These are phyloP conservation scores for Tympanoctomys barrerae DNA, from an alignment of 2,797 vertebrate species.

Conservation along the genomic window DNA sequence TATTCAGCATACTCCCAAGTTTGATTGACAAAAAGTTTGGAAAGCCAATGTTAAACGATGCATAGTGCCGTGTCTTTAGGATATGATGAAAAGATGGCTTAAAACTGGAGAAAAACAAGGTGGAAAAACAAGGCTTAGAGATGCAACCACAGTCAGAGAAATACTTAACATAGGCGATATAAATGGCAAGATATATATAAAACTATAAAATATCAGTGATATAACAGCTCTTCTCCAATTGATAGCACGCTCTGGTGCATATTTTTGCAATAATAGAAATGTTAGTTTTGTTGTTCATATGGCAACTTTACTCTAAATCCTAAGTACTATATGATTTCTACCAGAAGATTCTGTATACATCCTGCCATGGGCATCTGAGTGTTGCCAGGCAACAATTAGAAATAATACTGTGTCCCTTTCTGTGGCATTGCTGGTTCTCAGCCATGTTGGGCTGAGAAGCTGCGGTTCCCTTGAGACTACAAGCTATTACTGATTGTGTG, in stretches of 20 bases:
- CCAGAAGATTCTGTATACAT: background rate
- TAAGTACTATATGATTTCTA: background rate
- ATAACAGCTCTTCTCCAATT: background rate
- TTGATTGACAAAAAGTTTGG: background rate
- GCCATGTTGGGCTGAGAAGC: background rate
- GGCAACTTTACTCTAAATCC: constrained; percentile 35
- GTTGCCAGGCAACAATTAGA: constrained; percentile 22
- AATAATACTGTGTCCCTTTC: background rate
- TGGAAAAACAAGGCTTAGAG: background rate
- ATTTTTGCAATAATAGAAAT: constrained; percentile 1
- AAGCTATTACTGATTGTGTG: background rate
- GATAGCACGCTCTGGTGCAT: background rate
- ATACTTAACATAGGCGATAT: background rate
- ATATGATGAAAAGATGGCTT: background rate
- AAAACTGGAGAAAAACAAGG: background rate
- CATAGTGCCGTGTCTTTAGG: background rate
- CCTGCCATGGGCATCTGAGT: background rate
- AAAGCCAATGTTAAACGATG: background rate
- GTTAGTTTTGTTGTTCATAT: background rate
- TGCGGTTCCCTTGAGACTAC: background rate
- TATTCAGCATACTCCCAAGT: background rate
- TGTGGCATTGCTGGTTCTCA: background rate
- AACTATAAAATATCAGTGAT: background rate
- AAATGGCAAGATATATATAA: background rate
- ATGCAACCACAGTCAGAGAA: background rate